These are phyloP conservation scores for Danio kyathit DNA, from an alignment of 2,797 vertebrate genomes.

Conservation along the genomic window DNA sequence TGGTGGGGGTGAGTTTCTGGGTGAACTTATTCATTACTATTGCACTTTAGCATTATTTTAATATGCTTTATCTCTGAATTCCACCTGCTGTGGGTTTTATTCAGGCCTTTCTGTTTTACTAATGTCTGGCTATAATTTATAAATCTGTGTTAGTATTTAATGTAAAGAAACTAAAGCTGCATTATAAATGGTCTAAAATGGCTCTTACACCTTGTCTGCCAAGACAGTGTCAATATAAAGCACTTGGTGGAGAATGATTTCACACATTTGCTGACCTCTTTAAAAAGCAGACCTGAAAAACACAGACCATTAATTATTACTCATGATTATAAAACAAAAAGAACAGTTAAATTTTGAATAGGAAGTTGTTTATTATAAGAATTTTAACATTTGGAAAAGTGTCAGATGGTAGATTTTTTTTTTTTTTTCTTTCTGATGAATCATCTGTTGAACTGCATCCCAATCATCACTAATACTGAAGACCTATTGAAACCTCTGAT, in stretches of 20 bases:
- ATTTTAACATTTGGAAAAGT: too few relatives aligned
- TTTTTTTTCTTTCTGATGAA: too few relatives aligned
- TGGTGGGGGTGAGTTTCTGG: too few relatives aligned
- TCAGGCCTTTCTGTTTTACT: neutral
- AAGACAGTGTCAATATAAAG: conserved; percentile 12
- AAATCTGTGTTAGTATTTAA: conserved; percentile 6
- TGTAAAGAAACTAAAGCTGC: neutral
- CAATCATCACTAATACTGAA: too few relatives aligned
- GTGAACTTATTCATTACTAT: too few relatives aligned
- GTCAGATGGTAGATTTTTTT: too few relatives aligned
- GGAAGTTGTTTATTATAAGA: neutral
- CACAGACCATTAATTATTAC: neutral
- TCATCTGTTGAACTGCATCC: too few relatives aligned
- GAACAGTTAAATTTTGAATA: neutral
- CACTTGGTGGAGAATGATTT: neutral
- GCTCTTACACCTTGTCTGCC: neutral
- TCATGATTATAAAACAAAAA: neutral
- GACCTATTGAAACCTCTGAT: too few relatives aligned
- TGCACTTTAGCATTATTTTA: too few relatives aligned
- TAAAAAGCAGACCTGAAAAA: neutral
- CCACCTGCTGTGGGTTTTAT: neutral
- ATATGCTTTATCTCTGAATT: neutral
- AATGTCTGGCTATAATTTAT: neutral
- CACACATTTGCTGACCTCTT: neutral
- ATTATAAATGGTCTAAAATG: conserved; percentile 19